These are phyloP conservation scores for Tinea pellionella DNA, from an alignment of 2,888 invertebrate species.

Conservation along the genomic window DNA sequence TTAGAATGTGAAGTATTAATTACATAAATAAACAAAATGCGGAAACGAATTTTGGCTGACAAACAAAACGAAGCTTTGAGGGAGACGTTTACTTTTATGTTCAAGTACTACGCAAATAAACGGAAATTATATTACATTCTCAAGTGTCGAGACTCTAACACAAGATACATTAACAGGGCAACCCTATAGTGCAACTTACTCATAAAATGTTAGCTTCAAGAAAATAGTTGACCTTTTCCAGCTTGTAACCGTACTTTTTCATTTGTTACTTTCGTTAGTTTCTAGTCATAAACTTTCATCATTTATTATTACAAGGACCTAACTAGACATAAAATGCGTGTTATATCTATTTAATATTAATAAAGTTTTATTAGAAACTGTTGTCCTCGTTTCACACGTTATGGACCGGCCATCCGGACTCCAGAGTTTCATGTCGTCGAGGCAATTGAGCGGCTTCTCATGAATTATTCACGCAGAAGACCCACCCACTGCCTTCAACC, in stretches of 20 bases:
- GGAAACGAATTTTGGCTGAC: not conserved
- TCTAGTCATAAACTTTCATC: no score
- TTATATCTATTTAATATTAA: not conserved
- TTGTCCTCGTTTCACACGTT: constrained; percentile 7
- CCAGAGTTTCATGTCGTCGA: constrained; percentile 12
- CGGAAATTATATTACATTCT: constrained; percentile 2
- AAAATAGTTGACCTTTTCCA: not conserved
- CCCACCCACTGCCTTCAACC: constrained; percentile 9
- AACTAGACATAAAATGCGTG: no score
- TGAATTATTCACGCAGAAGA: constrained; percentile 12
- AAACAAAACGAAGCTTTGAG: not conserved
- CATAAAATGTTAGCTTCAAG: not conserved
- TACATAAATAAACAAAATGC: not conserved
- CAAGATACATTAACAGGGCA: not conserved
- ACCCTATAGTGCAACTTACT: not conserved
- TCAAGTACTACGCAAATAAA: constrained; percentile 3
- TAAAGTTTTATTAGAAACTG: not conserved
- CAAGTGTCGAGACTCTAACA: constrained; percentile 1
- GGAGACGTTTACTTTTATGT: constrained; percentile 1
- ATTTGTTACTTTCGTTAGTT: no score
- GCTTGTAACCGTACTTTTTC: no score
- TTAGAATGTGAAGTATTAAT: no score
- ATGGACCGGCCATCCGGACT: not conserved
- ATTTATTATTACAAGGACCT: no score
- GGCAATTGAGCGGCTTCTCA: constrained; percentile 11